Evolutionary conservation across 2,113 vertebrate genomes (phyloP).

Genomic region (Camelus dromedarius): DNA sequence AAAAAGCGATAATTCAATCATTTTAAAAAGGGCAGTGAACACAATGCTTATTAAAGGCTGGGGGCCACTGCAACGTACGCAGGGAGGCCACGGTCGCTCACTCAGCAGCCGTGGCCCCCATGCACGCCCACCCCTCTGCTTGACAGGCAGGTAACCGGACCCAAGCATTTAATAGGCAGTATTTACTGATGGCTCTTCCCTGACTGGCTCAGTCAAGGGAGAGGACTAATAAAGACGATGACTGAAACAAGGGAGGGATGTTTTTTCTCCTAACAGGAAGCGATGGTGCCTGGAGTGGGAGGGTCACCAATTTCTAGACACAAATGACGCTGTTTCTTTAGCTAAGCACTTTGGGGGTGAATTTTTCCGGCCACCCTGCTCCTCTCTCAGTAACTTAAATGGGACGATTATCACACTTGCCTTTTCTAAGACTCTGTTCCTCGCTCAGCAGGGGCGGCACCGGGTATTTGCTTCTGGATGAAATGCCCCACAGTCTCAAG

Average conservation of each 20-base stretch:
- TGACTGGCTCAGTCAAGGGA: slow-evolving; percentile 31
- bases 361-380: neutral
- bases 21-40: slow-evolving; percentile 84
- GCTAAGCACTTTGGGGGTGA: neutral
- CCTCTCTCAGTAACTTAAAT: neutral
- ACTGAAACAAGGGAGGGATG: neutral
- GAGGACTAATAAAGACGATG: slow-evolving; percentile 38
- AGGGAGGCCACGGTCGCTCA: slow-evolving; percentile 71
- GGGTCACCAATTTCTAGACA: neutral
- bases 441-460: neutral
- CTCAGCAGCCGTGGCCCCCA: slow-evolving; percentile 77
- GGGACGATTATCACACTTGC: neutral
- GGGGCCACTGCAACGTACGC: slow-evolving; percentile 72
- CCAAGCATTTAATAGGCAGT: slow-evolving; percentile 78
- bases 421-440: neutral
- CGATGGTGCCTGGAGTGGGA: neutral
- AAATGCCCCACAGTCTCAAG: neutral
- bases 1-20: slow-evolving; percentile 87
- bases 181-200: slow-evolving; percentile 71
- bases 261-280: neutral
- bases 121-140: slow-evolving; percentile 45
- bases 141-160: slow-evolving; percentile 76
- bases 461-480: neutral
- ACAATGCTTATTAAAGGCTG: slow-evolving; percentile 84
- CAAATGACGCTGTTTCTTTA: neutral